A percentile compares a stretch with the other conserved stretches of the same genome.
Evolutionary conservation across 2,113 vertebrate genomes (phyloP).

Genomic region (Chloebia gouldiae): DNA sequence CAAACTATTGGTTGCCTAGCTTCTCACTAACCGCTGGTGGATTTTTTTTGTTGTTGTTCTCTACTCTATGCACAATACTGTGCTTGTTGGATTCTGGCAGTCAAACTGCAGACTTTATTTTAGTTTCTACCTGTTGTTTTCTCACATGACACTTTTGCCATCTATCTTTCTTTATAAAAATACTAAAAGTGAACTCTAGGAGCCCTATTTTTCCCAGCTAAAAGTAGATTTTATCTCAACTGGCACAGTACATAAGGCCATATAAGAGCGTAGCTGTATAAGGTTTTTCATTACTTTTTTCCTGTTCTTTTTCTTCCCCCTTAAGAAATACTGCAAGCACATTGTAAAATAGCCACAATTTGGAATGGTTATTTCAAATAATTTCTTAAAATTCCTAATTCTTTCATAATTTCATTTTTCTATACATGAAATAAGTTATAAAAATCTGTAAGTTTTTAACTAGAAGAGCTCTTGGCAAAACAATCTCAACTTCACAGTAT

Average conservation of each 20-base stretch:
- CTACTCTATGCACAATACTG: too few relatives aligned
- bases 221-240: not conserved
- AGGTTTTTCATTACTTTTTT: not conserved
- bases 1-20: not conserved
- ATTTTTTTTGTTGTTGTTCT: not conserved
- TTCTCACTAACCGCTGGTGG: not conserved
- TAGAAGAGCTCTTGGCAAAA: not conserved
- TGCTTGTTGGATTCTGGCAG: not conserved
- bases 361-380: not conserved
- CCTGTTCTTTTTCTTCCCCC: not conserved
- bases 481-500: not conserved
- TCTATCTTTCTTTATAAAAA: not conserved
- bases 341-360: not conserved
- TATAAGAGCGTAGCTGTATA: not conserved
- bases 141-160: not conserved
- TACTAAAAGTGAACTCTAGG: not conserved
- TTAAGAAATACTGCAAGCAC: not conserved
- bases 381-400: not conserved
- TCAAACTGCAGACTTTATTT: not conserved
- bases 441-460: not conserved
- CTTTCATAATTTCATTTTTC: not conserved
- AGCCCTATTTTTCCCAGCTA: not conserved
- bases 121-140: not conserved
- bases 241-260: not conserved
- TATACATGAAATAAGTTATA: fast-evolving